A percentile compares a stretch with the other conserved stretches of the same genome.
phyloP scores from a whole-genome alignment of 2,113 vertebrate genomes.

The Tyto alba region DNA sequence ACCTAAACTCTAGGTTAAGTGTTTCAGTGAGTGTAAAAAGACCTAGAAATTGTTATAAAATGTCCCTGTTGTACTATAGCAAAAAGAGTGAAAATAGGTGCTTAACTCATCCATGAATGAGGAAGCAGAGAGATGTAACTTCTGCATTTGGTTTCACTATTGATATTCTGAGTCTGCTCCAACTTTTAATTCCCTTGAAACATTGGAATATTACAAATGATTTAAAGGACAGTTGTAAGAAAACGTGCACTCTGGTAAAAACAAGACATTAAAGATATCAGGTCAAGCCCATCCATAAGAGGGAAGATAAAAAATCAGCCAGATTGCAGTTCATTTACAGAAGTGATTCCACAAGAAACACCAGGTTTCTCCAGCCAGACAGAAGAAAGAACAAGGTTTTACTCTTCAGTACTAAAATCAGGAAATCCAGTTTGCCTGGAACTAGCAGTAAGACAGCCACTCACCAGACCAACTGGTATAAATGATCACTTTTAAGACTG shows the following conservation, averaged over 20 bases:
- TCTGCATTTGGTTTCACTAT: neutral
- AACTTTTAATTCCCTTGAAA: neutral
- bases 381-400: neutral
- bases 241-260: neutral
- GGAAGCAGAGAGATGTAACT: neutral
- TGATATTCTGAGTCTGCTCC: neutral
- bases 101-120: fast-evolving
- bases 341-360: neutral
- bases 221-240: neutral
- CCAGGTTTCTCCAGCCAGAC: neutral
- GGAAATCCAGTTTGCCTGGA: neutral
- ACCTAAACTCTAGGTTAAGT: neutral
- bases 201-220: neutral
- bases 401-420: neutral
- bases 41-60: neutral
- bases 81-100: neutral
- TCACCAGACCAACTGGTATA: neutral
- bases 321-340: neutral
- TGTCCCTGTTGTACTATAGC: fast-evolving
- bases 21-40: neutral
- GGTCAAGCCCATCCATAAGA: neutral
- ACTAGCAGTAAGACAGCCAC: neutral
- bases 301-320: neutral
- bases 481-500: neutral
- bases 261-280: neutral